phyloP scores from a whole-genome alignment of 2,113 vertebrate species.

The Gambusia affinis region DNA sequence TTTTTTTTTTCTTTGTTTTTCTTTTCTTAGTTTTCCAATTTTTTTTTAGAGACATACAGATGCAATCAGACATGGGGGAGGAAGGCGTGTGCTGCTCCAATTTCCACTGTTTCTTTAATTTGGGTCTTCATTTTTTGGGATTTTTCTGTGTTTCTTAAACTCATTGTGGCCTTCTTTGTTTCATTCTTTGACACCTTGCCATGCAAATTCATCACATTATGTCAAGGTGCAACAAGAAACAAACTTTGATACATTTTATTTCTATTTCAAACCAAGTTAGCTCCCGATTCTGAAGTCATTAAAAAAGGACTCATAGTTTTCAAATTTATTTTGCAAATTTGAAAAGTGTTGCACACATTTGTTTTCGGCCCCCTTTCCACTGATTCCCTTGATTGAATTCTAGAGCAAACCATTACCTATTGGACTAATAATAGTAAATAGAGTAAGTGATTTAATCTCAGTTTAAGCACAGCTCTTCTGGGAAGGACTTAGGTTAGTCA shows the following conservation, averaged over 20 bases:
- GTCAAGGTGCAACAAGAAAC: neutral
- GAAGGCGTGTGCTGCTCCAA: neutral
- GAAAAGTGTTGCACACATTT: too few species aligned
- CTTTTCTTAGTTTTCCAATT: neutral
- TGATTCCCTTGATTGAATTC: too few species aligned
- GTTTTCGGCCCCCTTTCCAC: too few species aligned
- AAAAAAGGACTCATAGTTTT: neutral
- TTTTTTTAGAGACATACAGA: neutral
- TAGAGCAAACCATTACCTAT: too few species aligned
- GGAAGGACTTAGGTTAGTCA: too few species aligned
- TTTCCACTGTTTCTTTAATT: neutral
- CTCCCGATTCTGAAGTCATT: neutral
- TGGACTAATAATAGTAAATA: too few species aligned
- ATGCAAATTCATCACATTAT: neutral
- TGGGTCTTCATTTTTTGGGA: neutral
- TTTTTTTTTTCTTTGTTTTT: conserved; percentile 4
- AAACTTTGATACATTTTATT: too few species aligned
- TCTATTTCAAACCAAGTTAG: neutral
- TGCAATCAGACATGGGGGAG: neutral
- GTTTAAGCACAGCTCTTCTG: too few species aligned
- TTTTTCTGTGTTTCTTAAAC: neutral
- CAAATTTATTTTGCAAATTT: too few species aligned
- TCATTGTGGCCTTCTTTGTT: neutral
- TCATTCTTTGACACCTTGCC: neutral
- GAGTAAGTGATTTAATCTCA: too few species aligned